A percentile compares a stretch with the other conserved stretches of the same genome.
Conservation (phyloP, 2,113 vertebrate genomes). For the Hipposideros armiger region DNA sequence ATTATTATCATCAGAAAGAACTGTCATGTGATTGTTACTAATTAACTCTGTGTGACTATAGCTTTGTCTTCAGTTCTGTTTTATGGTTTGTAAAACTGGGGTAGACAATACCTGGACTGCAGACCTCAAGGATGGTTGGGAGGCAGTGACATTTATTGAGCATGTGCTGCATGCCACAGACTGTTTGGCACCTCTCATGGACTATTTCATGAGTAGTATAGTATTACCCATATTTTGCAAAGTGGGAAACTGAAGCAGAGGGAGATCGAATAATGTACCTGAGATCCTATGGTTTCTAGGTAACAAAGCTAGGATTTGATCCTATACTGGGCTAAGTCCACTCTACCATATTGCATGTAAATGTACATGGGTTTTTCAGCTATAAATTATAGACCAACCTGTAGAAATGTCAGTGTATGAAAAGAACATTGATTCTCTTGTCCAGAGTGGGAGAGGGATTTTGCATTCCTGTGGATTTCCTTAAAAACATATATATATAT, state of each 20-base stretch:
- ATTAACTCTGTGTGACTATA: background rate
- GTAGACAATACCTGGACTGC: background rate
- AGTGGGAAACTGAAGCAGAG: background rate
- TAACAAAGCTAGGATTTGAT: background rate
- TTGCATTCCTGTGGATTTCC: background rate
- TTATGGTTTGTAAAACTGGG: background rate
- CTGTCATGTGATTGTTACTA: background rate
- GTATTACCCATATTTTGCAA: background rate
- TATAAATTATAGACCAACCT: background rate
- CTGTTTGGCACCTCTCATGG: background rate
- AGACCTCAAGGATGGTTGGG: background rate
- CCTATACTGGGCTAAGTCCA: background rate
- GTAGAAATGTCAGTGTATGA: background rate
- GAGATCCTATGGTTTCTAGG: background rate
- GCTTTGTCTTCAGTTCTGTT: background rate
- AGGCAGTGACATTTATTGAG: background rate
- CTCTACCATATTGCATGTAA: background rate
- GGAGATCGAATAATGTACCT: background rate
- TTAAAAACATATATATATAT: conserved; percentile 6
- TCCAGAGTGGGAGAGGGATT: background rate
- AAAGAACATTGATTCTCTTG: background rate
- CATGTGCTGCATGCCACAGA: background rate
- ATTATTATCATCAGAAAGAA: background rate
- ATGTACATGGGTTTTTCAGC: background rate
- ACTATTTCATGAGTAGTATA: background rate